Evolutionary conservation across 2,797 vertebrate species (phyloP).

Genomic region (Crax fasciolata): DNA sequence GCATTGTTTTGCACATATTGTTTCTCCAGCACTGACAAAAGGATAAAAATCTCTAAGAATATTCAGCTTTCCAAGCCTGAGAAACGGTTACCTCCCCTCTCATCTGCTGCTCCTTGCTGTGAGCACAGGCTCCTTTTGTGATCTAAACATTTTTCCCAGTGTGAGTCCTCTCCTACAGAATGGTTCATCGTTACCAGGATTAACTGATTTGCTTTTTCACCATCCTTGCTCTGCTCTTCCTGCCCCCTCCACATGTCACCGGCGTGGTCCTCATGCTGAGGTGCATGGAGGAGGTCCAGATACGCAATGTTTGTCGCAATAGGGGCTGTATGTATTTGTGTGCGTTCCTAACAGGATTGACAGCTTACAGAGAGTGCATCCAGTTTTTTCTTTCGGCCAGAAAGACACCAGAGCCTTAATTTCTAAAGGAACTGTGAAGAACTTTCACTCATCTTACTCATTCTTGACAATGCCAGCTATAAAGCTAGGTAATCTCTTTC

Average conservation of each 20-base stretch:
- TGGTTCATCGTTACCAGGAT: background rate
- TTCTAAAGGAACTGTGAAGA: background rate
- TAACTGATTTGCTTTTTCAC: background rate
- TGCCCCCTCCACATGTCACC: background rate
- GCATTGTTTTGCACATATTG: background rate
- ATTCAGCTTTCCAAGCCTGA: background rate
- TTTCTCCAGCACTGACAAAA: background rate
- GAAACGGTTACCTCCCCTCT: background rate
- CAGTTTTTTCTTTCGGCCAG: background rate
- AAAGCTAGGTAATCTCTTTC: background rate
- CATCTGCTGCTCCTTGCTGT: background rate
- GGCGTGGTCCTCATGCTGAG: background rate
- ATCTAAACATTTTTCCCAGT: background rate
- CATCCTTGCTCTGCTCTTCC: background rate
- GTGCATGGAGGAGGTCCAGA: background rate
- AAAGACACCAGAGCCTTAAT: background rate
- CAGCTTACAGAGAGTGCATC: background rate
- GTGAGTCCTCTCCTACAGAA: background rate
- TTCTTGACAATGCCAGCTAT: background rate
- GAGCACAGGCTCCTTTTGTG: background rate
- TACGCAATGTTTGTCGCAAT: background rate
- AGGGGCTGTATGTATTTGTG: background rate
- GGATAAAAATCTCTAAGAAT: background rate
- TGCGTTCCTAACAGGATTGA: background rate
- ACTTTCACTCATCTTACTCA: rapidly evolving